These are phyloP conservation scores for Caranx ignobilis DNA, from an alignment of 2,113 vertebrate species.

Conservation along the genomic window DNA sequence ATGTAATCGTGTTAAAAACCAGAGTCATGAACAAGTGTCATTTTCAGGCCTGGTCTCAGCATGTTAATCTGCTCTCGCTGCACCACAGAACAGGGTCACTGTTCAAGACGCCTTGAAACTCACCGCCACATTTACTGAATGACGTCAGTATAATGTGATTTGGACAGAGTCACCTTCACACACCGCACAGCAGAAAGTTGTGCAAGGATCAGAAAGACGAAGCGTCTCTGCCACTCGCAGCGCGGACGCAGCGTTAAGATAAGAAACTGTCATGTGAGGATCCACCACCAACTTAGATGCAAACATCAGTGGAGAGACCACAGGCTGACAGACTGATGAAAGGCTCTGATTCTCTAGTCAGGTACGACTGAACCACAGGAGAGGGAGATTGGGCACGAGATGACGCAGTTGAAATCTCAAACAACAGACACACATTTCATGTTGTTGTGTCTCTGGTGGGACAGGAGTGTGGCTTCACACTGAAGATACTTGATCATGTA, in stretches of 20 bases:
- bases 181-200: neutral
- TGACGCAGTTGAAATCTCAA: neutral
- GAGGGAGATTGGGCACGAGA: neutral
- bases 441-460: too few relatives aligned
- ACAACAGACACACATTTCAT: too few relatives aligned
- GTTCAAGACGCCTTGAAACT: slow-evolving; percentile 9
- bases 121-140: neutral
- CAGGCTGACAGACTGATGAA: too few relatives aligned
- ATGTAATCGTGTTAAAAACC: slow-evolving; percentile 65
- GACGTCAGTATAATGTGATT: neutral
- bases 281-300: neutral
- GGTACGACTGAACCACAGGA: neutral
- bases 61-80: slow-evolving; percentile 16
- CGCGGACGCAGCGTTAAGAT: neutral
- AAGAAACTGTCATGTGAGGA: neutral
- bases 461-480: too few relatives aligned
- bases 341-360: neutral
- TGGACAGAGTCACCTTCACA: slow-evolving; percentile 13
- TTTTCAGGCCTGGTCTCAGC: slow-evolving; percentile 37
- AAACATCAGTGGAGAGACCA: neutral
- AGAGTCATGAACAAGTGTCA: slow-evolving; percentile 47
- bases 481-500: neutral
- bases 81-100: neutral
- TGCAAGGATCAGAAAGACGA: slow-evolving; percentile 5
- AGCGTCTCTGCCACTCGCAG: neutral